These are phyloP conservation scores for Toxotes lorentzi DNA, from an alignment of 2,797 vertebrate species.

Conservation along the genomic window DNA sequence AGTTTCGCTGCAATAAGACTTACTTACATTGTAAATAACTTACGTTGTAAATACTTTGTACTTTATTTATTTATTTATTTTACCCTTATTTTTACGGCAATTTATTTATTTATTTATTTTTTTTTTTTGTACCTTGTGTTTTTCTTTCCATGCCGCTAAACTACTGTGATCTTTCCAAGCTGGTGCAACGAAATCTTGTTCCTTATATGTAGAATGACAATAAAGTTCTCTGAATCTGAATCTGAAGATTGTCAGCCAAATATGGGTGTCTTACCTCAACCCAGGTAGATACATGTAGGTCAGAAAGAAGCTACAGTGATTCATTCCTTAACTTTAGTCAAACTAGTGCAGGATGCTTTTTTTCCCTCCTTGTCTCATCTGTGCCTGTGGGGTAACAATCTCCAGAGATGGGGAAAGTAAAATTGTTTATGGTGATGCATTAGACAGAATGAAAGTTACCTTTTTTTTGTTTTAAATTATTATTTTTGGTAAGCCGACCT, in stretches of 20 bases:
- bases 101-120: too few species aligned
- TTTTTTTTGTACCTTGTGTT: too few species aligned
- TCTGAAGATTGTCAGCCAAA: slow-evolving; percentile 46
- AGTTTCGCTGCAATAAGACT: too few species aligned
- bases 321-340: slow-evolving; percentile 25
- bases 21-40: too few species aligned
- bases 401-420: neutral
- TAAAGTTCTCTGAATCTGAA: too few species aligned
- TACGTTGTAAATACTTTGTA: too few species aligned
- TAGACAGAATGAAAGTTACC: slow-evolving; percentile 13
- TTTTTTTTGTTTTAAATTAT: neutral
- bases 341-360: neutral
- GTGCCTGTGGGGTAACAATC: neutral
- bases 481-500: neutral
- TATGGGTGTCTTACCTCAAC: slow-evolving; percentile 46
- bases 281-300: slow-evolving; percentile 49
- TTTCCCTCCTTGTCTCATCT: neutral
- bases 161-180: too few species aligned
- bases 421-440: slow-evolving; percentile 5
- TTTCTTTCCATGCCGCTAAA: too few species aligned
- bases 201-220: too few species aligned
- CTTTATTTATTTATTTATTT: too few species aligned
- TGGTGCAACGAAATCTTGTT: too few species aligned
- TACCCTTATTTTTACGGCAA: too few species aligned
- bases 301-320: slow-evolving; percentile 37